These are phyloP conservation scores for Eristalis pertinax DNA, from an alignment of 2,888 invertebrate genomes.

Conservation along the genomic window DNA sequence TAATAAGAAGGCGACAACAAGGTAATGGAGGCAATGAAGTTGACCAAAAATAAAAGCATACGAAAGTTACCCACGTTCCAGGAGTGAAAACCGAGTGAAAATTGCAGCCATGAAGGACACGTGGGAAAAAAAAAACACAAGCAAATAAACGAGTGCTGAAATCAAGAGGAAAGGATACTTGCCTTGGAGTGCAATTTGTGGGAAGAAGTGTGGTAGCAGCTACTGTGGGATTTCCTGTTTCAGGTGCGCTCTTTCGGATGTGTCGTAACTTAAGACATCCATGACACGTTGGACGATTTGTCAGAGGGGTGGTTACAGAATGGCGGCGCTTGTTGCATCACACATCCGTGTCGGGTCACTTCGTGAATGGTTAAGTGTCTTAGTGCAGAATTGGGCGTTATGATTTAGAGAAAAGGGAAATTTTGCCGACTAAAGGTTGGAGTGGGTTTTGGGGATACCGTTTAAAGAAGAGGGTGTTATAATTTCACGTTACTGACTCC, in stretches of 20 bases:
- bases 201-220: slow-evolving; percentile 22
- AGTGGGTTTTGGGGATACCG: too few species aligned
- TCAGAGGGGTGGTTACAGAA: neutral
- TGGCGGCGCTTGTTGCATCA: neutral
- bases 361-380: neutral
- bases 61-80: slow-evolving; percentile 32
- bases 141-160: slow-evolving; percentile 8
- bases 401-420: too few species aligned
- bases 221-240: slow-evolving; percentile 65
- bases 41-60: slow-evolving; percentile 61
- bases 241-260: slow-evolving; percentile 31
- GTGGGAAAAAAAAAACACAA: neutral
- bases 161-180: slow-evolving; percentile 33
- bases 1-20: slow-evolving; percentile 70
- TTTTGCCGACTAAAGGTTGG: too few species aligned
- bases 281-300: slow-evolving; percentile 21
- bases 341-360: neutral
- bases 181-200: slow-evolving; percentile 48
- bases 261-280: slow-evolving; percentile 23
- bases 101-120: slow-evolving; percentile 20
- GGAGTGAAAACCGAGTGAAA: slow-evolving; percentile 47
- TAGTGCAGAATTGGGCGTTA: too few species aligned
- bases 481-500: too few species aligned
- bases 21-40: slow-evolving; percentile 71
- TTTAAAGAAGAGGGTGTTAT: too few species aligned